phyloP scores from a whole-genome alignment of 2,113 vertebrate species.

The Xyrauchen texanus region DNA sequence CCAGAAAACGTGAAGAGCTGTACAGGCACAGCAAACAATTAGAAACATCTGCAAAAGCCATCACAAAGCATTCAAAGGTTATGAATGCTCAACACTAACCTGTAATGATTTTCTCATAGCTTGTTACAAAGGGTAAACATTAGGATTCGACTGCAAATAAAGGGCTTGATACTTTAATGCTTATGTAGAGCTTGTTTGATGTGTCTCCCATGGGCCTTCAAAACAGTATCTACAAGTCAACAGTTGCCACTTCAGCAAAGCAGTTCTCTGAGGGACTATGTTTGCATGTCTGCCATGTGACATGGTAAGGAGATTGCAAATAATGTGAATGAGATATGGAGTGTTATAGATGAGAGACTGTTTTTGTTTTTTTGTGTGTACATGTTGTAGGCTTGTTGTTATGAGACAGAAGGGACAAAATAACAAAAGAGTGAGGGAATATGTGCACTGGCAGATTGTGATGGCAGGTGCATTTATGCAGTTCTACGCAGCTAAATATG shows the following conservation, averaged over 20 bases:
- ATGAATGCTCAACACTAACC: conserved; percentile 27
- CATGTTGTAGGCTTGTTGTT: neutral
- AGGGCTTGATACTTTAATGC: conserved; percentile 4
- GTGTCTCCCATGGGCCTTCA: conserved; percentile 27
- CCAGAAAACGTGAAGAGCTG: conserved; percentile 6
- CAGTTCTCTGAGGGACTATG: conserved; percentile 15
- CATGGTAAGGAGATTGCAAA: neutral
- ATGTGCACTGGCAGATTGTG: conserved; percentile 12
- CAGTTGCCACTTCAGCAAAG: conserved; percentile 31
- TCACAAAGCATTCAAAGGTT: conserved; percentile 39
- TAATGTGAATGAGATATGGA: conserved; percentile 7
- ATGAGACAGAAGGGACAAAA: neutral
- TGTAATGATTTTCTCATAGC: conserved; percentile 25
- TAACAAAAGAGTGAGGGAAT: conserved; percentile 2
- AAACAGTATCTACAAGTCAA: conserved; percentile 44
- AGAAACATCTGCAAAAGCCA: conserved; percentile 23
- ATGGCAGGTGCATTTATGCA: conserved; percentile 29
- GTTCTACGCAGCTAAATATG: conserved; percentile 11
- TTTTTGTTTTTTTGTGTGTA: neutral
- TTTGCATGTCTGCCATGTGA: conserved; percentile 24
- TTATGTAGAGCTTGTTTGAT: conserved; percentile 34
- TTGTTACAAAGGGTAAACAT: conserved; percentile 38
- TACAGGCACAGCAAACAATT: conserved; percentile 48
- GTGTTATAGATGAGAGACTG: neutral
- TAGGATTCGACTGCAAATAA: conserved; percentile 1